Evolutionary conservation across 2,888 invertebrate species (phyloP).

Genomic region (Dryomyza anilis): DNA sequence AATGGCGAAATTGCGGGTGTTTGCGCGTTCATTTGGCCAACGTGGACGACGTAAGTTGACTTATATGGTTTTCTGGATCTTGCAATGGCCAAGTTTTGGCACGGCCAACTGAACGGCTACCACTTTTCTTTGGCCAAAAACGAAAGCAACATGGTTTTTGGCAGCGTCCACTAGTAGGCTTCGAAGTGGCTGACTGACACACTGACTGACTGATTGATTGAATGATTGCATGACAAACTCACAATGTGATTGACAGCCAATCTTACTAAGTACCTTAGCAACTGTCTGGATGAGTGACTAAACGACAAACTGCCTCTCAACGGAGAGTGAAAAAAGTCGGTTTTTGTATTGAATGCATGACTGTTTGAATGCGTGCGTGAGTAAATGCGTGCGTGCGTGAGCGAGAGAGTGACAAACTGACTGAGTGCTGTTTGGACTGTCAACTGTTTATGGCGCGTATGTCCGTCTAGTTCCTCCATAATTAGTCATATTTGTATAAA

Average conservation of each 20-base stretch:
- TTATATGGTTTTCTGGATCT: conserved; percentile 31
- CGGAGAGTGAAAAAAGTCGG: too few relatives aligned
- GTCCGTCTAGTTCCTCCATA: conserved; percentile 39
- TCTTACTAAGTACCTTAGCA: too few relatives aligned
- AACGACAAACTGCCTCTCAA: too few relatives aligned
- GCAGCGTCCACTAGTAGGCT: conserved; percentile 3
- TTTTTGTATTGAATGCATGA: too few relatives aligned
- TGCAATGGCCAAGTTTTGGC: neutral
- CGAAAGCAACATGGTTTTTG: neutral
- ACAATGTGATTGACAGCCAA: too few relatives aligned
- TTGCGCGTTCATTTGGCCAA: conserved; percentile 21
- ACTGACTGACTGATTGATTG: neutral
- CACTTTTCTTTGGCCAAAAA: conserved; percentile 27
- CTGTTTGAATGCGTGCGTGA: too few relatives aligned
- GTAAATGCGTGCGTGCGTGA: too few relatives aligned
- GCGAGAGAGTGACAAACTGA: too few relatives aligned
- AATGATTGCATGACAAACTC: neutral
- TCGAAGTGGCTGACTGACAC: neutral
- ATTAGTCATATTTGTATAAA: conserved; percentile 41
- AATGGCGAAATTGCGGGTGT: conserved; percentile 61
- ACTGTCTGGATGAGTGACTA: too few relatives aligned
- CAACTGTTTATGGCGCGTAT: conserved; percentile 6
- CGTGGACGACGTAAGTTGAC: neutral
- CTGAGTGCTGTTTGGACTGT: too few relatives aligned
- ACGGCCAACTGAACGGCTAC: conserved; percentile 9